These are phyloP conservation scores for Scarus forsteni DNA, from an alignment of 2,797 vertebrate genomes.

Conservation along the genomic window DNA sequence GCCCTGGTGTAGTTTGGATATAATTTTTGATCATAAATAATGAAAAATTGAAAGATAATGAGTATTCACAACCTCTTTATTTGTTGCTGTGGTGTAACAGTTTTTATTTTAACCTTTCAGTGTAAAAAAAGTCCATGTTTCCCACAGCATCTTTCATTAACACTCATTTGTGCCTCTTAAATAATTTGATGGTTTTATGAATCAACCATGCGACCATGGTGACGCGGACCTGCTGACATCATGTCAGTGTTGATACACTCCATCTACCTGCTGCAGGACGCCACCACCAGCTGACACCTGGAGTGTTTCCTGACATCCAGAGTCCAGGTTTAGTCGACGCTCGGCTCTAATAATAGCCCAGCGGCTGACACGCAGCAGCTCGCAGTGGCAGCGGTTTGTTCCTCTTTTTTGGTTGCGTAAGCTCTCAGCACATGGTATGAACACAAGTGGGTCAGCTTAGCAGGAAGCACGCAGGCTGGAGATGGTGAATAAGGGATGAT, in stretches of 20 bases:
- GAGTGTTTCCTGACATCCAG: conserved; percentile 5
- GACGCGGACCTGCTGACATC: neutral
- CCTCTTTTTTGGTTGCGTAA: conserved; percentile 66
- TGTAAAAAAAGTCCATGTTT: too few relatives aligned
- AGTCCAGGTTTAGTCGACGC: conserved; percentile 11
- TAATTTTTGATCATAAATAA: too few relatives aligned
- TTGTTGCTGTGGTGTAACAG: too few relatives aligned
- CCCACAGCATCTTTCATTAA: too few relatives aligned
- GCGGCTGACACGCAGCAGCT: conserved; percentile 34
- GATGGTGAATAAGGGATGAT: conserved; percentile 13
- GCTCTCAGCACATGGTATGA: conserved; percentile 45
- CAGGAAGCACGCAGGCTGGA: conserved; percentile 10
- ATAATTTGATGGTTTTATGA: neutral
- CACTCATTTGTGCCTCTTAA: neutral
- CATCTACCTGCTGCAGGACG: conserved; percentile 14
- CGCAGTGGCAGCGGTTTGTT: conserved; percentile 29
- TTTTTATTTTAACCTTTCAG: too few relatives aligned
- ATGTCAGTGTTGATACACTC: neutral
- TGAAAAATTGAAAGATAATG: too few relatives aligned
- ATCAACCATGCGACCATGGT: neutral
- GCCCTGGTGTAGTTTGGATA: too few relatives aligned
- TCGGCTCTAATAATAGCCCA: conserved; percentile 58
- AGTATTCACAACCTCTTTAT: too few relatives aligned
- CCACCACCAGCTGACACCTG: conserved; percentile 2
- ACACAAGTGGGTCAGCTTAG: conserved; percentile 67